Percentiles rank a stretch among this genome's conserved stretches.
Conservation (phyloP, 1,140 invertebrate genomes). For the Brachionus plicatilis region DNA sequence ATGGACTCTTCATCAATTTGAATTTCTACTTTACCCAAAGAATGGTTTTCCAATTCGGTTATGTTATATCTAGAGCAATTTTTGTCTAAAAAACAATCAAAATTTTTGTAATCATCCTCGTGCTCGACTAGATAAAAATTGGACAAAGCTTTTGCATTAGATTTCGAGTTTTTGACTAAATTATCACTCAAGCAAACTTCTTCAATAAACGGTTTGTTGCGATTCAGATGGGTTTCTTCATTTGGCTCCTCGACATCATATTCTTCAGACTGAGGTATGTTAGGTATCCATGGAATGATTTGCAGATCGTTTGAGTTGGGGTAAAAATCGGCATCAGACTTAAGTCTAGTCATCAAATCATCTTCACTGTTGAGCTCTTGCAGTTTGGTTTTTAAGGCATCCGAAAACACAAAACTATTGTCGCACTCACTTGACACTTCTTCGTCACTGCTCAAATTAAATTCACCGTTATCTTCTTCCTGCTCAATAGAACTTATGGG, state of each 20-base stretch:
- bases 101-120: background rate
- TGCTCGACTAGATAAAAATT: slow-evolving; percentile 30
- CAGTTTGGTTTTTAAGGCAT: background rate
- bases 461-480: background rate
- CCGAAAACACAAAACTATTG: background rate
- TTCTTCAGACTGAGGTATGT: background rate
- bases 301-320: background rate
- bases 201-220: background rate
- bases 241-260: background rate
- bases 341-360: background rate
- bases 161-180: background rate
- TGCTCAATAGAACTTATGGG: background rate
- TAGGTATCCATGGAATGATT: slow-evolving; percentile 18
- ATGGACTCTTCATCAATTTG: background rate
- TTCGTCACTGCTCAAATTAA: background rate
- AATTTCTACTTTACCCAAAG: background rate
- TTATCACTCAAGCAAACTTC: background rate
- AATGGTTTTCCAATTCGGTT: background rate
- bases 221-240: background rate
- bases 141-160: background rate
- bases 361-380: background rate
- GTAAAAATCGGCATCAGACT: background rate
- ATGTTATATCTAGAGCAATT: background rate
- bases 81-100: background rate
- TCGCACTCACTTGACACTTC: background rate